Evolutionary conservation across 2,888 invertebrate species (phyloP), one percentile per base, ranked within the genome.

Genomic region (Tenthredo scrophulariae): DNA sequence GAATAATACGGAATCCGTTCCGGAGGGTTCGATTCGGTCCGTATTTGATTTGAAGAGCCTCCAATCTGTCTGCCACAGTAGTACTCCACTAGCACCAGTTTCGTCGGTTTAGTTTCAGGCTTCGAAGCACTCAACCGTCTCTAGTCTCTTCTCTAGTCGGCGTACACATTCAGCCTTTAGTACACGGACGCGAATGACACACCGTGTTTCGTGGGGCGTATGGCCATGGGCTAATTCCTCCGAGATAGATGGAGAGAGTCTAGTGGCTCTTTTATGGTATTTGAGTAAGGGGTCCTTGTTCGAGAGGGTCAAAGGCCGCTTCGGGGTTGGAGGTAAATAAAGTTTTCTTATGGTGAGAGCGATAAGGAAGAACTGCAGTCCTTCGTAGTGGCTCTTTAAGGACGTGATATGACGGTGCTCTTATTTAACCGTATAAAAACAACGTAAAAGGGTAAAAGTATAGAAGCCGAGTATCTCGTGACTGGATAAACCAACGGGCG

Each of bases 21-120:
- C 15, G 37, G 15, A 62, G 80, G 80, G 80, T 62, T 62, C 80
- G 80, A 80, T 62, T 58, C 80, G n/a, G 29, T 75, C 75, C 58
- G 62, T 77, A 43, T 62, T 84, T 62, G 84, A 43, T 62, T 84
- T 62, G 84, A 84, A 75, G 77, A 79, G 79, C 65, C 84, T 84
- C 79, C 84, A 67, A 79, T 79, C 84, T 79, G 79, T 84, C 84
- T 33, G 84, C 29, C 84, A 79, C 84, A 84, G 75, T 84, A 29
- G 80, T 80, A 62, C 67, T 26, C 18, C 40, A 40, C 62, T 29
- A 80, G 58, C 80, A 43, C 50, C 58, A 67, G 65, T 67, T 67
- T 80, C 80, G 62, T 65, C 40, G 80, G 62, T 58, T 58, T 65
- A 65, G 80, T 62, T 65, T 33, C 26, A 62, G 26, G 62, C 33